These are phyloP conservation scores for Pangasius mekongensis DNA, from an alignment of 2,797 vertebrate genomes.

Conservation along the genomic window DNA sequence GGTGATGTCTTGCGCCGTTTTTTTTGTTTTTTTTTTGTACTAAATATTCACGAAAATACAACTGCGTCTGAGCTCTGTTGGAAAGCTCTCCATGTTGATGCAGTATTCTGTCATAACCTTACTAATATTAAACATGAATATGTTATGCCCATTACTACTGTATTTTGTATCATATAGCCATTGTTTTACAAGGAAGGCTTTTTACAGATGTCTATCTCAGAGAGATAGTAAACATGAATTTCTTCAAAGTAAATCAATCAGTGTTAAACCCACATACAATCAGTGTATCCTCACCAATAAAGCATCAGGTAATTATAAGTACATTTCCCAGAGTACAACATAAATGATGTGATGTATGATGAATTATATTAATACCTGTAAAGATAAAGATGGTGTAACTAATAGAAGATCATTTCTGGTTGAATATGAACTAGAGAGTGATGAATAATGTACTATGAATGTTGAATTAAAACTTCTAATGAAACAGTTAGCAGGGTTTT, in stretches of 20 bases:
- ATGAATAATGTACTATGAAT: conserved; percentile 76
- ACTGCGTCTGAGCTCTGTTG: conserved; percentile 40
- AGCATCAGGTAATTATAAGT: conserved; percentile 21
- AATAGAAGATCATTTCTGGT: conserved; percentile 59
- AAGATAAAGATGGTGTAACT: conserved; percentile 49
- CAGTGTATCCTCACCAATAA: conserved; percentile 20
- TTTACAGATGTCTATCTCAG: conserved; percentile 31
- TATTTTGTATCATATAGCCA: conserved; percentile 70
- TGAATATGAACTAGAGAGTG: conserved; percentile 71
- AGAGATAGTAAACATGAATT: neutral
- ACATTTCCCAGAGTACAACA: conserved; percentile 31
- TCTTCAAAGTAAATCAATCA: conserved; percentile 45
- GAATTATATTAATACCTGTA: conserved; percentile 52
- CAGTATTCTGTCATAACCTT: conserved; percentile 54
- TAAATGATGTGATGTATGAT: conserved; percentile 32
- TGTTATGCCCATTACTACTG: conserved; percentile 75
- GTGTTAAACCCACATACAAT: conserved; percentile 36
- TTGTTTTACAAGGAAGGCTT: conserved; percentile 56
- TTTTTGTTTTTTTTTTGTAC: neutral
- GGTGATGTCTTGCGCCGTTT: conserved; percentile 8
- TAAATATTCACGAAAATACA: conserved; percentile 12
- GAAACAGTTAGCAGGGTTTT: conserved; percentile 57
- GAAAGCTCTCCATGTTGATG: conserved; percentile 56
- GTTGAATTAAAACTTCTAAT: conserved; percentile 80
- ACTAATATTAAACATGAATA: conserved; percentile 73